Base-by-base conservation (phyloP, 2,888 invertebrate genomes). In the Epistrophe grossulariae region DNA sequence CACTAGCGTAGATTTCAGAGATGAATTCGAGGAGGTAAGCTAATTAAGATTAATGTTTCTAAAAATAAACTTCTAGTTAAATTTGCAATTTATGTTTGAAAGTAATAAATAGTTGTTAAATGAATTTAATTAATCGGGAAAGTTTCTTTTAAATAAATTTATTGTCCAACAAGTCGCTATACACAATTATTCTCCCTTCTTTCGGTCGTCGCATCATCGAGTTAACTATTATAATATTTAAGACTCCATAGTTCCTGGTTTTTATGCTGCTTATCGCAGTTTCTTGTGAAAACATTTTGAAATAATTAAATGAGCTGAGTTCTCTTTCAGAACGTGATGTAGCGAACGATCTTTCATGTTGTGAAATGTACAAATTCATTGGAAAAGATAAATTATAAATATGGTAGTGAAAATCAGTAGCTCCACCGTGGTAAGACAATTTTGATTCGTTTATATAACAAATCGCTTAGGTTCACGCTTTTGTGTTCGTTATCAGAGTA, bases 11-110 rank as follows among this genome's bases (percentile, higher is more conserved):
- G 97, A 97, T 95, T 96, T 95, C 94, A 97, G 96, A 95, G 97
- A 97, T 94, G 97, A 97, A 93, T 95, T 96, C 93, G 97, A 97
- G 93, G 97, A 97, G 97, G 97, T 97, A 70, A 70, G 70, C 40
- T 24, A 4, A 60, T 15, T 60, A 35, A 50, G 31, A 68, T 45
- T n/a, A 28, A 55, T 57, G 9, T 35, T 38, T 40, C 40, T 62
- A 62, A 62, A 62, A 62, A 62, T 43, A 62, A 62, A 43, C 5
- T 43, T 19, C 13, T 24, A 15, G 19, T 60, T 60, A 13, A 19
- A 15, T 24, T 62, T 43, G 11, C 24, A 24, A 24, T 43, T 43
- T 62, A 4, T 62, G 8, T 40, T 60, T 15, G 15, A n/a, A 3
- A 19, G 10, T 24, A 28, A 55, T 28, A 11, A 15, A 35, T 2